phyloP scores from a whole-genome alignment of 2,888 invertebrate genomes.

The Ectemnius cavifrons region DNA sequence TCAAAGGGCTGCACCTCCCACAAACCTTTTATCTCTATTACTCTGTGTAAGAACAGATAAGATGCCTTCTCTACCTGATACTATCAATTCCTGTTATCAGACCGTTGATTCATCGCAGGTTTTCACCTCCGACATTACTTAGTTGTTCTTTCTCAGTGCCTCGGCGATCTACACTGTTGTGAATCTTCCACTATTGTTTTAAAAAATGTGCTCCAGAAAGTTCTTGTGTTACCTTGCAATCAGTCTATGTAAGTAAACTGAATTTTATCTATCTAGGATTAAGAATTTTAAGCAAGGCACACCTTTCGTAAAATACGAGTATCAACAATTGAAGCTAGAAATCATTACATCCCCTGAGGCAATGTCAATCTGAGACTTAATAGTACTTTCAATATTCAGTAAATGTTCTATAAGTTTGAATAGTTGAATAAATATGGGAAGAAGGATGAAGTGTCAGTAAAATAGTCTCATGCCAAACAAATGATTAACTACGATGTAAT shows the following conservation, averaged over 20 bases:
- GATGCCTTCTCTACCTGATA: constrained; percentile 53
- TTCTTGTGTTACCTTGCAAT: constrained; percentile 68
- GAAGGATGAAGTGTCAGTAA: not conserved
- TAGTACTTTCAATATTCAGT: too few relatives aligned
- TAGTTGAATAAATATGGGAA: not conserved
- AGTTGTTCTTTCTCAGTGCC: not conserved
- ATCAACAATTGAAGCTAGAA: too few relatives aligned
- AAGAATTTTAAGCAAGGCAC: not conserved
- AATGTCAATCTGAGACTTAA: too few relatives aligned
- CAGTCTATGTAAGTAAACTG: constrained; percentile 69
- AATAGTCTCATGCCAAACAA: not conserved
- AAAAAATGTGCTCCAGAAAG: constrained; percentile 60
- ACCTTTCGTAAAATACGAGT: not conserved
- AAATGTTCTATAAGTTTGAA: too few relatives aligned
- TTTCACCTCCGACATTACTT: constrained; percentile 19
- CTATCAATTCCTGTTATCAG: constrained; percentile 68
- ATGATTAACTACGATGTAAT: not conserved
- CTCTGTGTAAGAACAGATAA: constrained; percentile 65
- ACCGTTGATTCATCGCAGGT: constrained; percentile 68
- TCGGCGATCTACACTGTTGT: constrained; percentile 4
- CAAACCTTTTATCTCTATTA: constrained; percentile 52
- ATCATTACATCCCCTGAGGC: too few relatives aligned
- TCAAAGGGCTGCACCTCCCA: too few relatives aligned
- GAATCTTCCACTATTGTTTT: not conserved
- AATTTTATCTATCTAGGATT: not conserved